Percentiles rank a stretch among this genome's conserved stretches.
Evolutionary conservation across 2,888 invertebrate species (phyloP).

Genomic region (Chirona hameri): DNA sequence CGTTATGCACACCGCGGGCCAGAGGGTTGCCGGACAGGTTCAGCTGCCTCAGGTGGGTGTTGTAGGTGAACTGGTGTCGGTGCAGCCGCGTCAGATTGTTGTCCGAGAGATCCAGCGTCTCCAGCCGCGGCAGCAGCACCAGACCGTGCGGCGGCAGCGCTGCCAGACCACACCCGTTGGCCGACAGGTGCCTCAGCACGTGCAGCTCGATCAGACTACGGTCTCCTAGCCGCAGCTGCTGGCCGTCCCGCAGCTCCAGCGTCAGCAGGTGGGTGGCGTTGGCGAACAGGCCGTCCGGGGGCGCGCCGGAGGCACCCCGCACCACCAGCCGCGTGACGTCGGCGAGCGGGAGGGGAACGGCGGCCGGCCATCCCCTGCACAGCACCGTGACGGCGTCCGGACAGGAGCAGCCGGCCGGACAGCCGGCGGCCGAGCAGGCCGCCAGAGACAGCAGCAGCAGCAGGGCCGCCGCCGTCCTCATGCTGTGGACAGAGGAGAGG

Average conservation of each 20-base stretch:
- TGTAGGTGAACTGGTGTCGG: conserved; percentile 29
- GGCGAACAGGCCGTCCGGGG: conserved; percentile 1
- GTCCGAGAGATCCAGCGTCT: background rate
- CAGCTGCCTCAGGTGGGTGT: conserved; percentile 33
- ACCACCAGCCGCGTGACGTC: background rate
- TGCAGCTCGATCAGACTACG: background rate
- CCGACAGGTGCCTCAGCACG: background rate
- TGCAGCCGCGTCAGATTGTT: background rate
- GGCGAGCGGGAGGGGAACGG: no score
- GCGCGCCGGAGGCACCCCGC: background rate
- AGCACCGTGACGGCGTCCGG: background rate
- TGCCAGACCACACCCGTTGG: background rate
- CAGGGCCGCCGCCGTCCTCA: background rate
- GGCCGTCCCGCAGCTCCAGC: background rate
- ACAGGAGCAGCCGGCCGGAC: background rate
- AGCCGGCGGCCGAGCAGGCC: background rate
- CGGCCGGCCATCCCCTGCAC: background rate
- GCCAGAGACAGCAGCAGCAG: conserved; percentile 2
- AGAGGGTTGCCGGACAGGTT: conserved; percentile 35
- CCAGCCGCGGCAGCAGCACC: conserved; percentile 27
- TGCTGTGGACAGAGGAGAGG: no score
- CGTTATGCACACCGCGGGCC: background rate
- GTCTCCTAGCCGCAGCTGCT: background rate
- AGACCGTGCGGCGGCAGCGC: background rate
- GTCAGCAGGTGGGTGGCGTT: background rate